Base-by-base conservation (phyloP, 2,113 vertebrate species). In the Xiphophorus couchianus region DNA sequence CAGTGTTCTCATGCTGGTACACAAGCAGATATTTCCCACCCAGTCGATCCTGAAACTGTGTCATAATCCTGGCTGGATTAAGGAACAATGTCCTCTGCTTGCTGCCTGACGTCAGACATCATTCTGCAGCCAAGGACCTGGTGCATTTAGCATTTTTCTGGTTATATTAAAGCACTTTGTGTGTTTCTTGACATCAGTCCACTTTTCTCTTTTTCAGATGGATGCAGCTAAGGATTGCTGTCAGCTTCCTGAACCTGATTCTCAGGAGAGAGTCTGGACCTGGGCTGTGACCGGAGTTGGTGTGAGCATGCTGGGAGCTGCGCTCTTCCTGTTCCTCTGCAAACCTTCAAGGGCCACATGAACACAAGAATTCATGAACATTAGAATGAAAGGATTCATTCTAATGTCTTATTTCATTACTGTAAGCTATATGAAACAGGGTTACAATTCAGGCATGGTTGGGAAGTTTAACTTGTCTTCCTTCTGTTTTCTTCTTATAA, bases 221-320 rank as follows among this genome's bases (percentile, higher is more conserved):
- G 93, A 93, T 69, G 90, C 94, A 77, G 92, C 83, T 73, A 87
- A 76, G 74, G 94, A 92, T 76, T 88, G 88, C 83, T 94, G 89
- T 82, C 87, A 25, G 66, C 88, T 94, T 77, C 94, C 93, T 78
- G 75, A 81, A 35, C 73, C 90, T 25, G 80, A 86, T 82, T 89
- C 92, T 89, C 72, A 77, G 33, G 48, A 76, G 70, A 81, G 69
- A 27, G 80, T 86, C 92, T 90, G 87, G 82, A 68, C 54, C 73
- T 79, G 63, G 83, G 48, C 86, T 81, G 70, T 94, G 30, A 93
- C 90, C 86, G 78, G 85, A 12, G 90, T 93, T 12, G 81, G 75
- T 1, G 28, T 96, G 75, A 86, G 93, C 37, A 12, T 93, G 12
- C 82, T 97, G 4, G 96, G 95, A 74, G 93, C 93, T 75, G 84